Evolutionary conservation across 2,888 invertebrate genomes (phyloP), one percentile per base, ranked within the genome.

Genomic region (Meliscaeva auricollis): DNA sequence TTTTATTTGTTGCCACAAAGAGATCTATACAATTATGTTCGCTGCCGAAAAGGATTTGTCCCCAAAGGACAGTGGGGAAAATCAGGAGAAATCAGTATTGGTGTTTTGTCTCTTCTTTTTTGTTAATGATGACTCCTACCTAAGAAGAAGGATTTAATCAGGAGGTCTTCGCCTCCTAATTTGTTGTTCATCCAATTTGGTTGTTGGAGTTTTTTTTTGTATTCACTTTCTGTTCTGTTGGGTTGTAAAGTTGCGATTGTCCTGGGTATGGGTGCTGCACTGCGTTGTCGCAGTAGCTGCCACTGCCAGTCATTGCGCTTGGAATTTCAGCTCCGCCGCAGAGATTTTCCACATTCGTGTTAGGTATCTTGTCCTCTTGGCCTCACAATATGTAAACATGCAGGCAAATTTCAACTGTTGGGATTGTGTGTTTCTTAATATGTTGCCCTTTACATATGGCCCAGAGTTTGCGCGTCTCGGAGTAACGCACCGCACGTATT

Each of bases 161-260:
- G 85, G 85, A 76, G 85, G 81, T 77, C 81, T 85, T 85, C 76
- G 81, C 81, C 76, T 85, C 81, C 85, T 85, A 85, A 85, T 85
- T 85, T 85, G 85, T 85, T 85, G 85, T 85, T 85, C 80, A 85
- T 85, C 85, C 85, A 85, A 85, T 85, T 85, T 81, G 73, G 85
- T 73, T 62, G 72, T 80, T 72, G 72, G 52, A n/a, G 41, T 48
- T 73, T 77, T 68, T 74, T 35, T 50, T 46, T 30, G n/a, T n/a
- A n/a, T n/a, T n/a, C n/a, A n/a, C n/a, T n/a, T n/a, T n/a, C n/a
- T 64, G 2, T 41, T 68, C 41, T 72, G 70, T 80, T 80, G 46
- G 74, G 17, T 54, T 72, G 70, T 64, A 13, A 64, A 8, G 44
- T 64, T 69, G 52, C 30, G 41, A 50, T 58, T 66, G 75, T 58